These are phyloP conservation scores for Dolichopus griseipennis DNA, from an alignment of 2,888 invertebrate species.

Conservation along the genomic window DNA sequence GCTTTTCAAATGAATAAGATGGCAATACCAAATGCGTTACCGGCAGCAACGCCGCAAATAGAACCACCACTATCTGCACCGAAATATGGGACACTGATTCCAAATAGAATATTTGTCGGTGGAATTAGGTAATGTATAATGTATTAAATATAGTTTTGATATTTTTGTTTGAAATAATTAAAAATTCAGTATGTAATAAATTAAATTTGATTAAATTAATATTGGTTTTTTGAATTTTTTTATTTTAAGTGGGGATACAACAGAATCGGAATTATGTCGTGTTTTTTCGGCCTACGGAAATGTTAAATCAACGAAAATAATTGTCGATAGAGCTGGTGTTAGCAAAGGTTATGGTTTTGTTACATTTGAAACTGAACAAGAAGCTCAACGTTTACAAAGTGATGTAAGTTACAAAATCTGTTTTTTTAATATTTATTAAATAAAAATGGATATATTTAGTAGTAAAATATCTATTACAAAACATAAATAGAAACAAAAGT, in stretches of 20 bases:
- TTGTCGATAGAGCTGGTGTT: slow-evolving; percentile 87
- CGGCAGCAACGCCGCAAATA: slow-evolving; percentile 28
- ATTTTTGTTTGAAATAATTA: slow-evolving; percentile 5
- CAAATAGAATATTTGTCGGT: slow-evolving; percentile 92
- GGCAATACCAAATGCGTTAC: slow-evolving; percentile 21
- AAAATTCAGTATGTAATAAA: not conserved
- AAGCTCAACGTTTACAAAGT: slow-evolving; percentile 64
- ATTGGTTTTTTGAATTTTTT: slow-evolving; percentile 10
- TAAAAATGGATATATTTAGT: slow-evolving; percentile 12
- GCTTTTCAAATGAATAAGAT: slow-evolving; percentile 15
- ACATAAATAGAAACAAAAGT: slow-evolving; percentile 9
- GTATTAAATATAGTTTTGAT: slow-evolving; percentile 7
- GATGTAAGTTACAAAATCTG: slow-evolving; percentile 49
- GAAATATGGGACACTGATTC: slow-evolving; percentile 76
- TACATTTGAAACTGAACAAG: slow-evolving; percentile 79
- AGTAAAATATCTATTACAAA: slow-evolving; percentile 10
- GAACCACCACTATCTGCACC: slow-evolving; percentile 45
- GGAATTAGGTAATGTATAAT: slow-evolving; percentile 61
- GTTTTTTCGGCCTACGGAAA: slow-evolving; percentile 85
- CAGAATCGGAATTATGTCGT: slow-evolving; percentile 83
- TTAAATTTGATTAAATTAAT: not conserved
- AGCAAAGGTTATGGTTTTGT: slow-evolving; percentile 73
- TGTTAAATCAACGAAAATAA: slow-evolving; percentile 88
- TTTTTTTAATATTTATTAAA: slow-evolving; percentile 7
- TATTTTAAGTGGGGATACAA: slow-evolving; percentile 60